Base-by-base conservation (phyloP, 1,140 invertebrate species). In the Aricia agestis region DNA sequence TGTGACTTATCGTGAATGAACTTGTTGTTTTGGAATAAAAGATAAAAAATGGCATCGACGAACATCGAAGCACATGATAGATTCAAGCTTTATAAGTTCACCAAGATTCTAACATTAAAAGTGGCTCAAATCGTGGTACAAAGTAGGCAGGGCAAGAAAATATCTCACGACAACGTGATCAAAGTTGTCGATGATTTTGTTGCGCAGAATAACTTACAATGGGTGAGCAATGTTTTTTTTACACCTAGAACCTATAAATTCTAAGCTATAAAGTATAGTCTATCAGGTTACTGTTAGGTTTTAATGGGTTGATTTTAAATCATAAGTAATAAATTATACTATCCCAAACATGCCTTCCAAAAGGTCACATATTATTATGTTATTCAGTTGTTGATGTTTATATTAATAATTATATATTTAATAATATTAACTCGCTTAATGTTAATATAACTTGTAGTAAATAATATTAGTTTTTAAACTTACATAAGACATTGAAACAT, bases 91-190 rank as follows among this genome's bases (percentile, higher is more conserved):
- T 88, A 86, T 66, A 91, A 91, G 68, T 91, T 89, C 71, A 85
- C 86, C 11, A 91, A 87, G 72, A 84, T 88, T 72, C 74, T 91
- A 57, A 83, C 87, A 31, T 76, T 89, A 58, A 89, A 91, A 77
- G 82, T 91, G 17, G 87, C 86, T 32, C 88, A 91, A 73, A 86
- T 89, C 65, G 87, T 91, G 3, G 88, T 91, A 13, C 86, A 91
- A 77, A 91, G 88, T 73, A 82, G 88, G 73, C 83, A 89, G 70
- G 88, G 88, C 5, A 91, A 87, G 72, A 89, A 88, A 77, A 85
- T 89, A 19, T 82, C 79, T 42, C 83, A 84, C 63, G 83, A 85
- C 19, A 83, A 77, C 63, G 66, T 73, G 67, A 72, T 77, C 41
- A 85, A 84, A 71, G 70, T 76, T 13, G 69, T 77, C 6, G 84